A percentile compares a stretch with the other conserved stretches of the same genome.
Conservation (phyloP, 2,797 vertebrate species). For the Cyprinella venusta region DNA sequence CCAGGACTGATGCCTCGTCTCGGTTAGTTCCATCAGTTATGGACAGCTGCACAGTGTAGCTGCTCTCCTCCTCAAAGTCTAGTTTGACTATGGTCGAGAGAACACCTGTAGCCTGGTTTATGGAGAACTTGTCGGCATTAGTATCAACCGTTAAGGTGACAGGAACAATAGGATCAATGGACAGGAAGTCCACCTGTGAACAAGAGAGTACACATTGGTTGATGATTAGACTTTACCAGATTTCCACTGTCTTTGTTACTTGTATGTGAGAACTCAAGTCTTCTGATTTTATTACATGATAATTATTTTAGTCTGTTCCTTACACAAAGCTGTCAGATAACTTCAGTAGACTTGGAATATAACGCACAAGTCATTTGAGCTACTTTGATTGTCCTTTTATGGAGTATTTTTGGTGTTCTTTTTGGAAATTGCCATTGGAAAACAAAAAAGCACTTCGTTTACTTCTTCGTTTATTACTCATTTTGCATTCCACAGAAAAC, state of each 20-base stretch:
- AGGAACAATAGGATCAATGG: conserved; percentile 46
- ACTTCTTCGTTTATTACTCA: no score
- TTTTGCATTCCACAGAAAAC: neutral
- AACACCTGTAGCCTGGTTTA: conserved; percentile 62
- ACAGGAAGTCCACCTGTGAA: conserved; percentile 39
- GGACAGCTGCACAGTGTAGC: conserved; percentile 72
- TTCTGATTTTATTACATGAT: neutral
- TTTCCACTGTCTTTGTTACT: neutral
- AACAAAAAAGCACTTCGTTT: neutral
- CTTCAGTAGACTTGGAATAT: neutral
- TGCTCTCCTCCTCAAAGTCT: conserved; percentile 72
- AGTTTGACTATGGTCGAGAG: conserved; percentile 70
- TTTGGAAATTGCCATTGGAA: neutral
- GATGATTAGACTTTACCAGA: conserved; percentile 1
- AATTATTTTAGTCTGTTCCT: neutral
- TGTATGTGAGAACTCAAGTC: neutral
- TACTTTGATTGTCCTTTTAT: neutral
- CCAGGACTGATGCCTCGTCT: conserved; percentile 68
- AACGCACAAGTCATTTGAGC: neutral
- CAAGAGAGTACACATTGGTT: conserved; percentile 1
- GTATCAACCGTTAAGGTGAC: conserved; percentile 64
- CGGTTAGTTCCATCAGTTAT: conserved; percentile 70
- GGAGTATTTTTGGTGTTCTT: neutral
- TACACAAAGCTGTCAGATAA: neutral
- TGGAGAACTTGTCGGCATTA: conserved; percentile 68